Percentiles rank a stretch among this genome's conserved stretches.
Evolutionary conservation across 1,140 invertebrate species (phyloP).

Genomic region (Microvelia longipes): DNA sequence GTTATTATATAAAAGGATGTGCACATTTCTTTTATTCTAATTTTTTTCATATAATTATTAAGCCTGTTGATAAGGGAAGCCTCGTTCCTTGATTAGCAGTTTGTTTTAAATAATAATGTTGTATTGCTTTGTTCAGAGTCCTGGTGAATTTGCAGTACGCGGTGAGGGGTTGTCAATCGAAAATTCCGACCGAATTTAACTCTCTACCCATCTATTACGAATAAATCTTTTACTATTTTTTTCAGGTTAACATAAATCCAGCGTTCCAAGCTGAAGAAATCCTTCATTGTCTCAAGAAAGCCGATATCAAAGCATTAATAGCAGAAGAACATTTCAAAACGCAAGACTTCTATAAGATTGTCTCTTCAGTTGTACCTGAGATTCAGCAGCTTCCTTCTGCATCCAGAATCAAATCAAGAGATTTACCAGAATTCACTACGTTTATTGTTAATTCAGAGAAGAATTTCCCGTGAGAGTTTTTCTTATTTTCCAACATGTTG

Average conservation of each 20-base stretch:
- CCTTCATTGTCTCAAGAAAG: constrained; percentile 63
- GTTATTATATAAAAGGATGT: too few relatives aligned
- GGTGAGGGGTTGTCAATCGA: too few relatives aligned
- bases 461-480: constrained; percentile 38
- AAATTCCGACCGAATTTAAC: too few relatives aligned
- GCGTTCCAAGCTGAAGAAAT: constrained; percentile 60
- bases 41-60: too few relatives aligned
- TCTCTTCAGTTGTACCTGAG: constrained; percentile 31
- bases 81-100: too few relatives aligned
- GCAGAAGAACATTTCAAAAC: constrained; percentile 45
- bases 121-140: too few relatives aligned
- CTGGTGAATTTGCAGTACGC: too few relatives aligned
- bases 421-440: constrained; percentile 35
- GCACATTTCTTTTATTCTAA: too few relatives aligned
- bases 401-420: constrained; percentile 10
- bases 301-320: constrained; percentile 53
- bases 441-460: constrained; percentile 38
- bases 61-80: too few relatives aligned
- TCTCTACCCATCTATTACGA: too few relatives aligned
- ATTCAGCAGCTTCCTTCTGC: constrained; percentile 11
- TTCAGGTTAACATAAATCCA: constrained; percentile 48
- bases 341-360: constrained; percentile 55
- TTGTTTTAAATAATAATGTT: too few relatives aligned
- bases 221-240: too few relatives aligned
- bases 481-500: not conserved